phyloP scores from a whole-genome alignment of 2,888 invertebrate species.

The Nomada lathburiana region DNA sequence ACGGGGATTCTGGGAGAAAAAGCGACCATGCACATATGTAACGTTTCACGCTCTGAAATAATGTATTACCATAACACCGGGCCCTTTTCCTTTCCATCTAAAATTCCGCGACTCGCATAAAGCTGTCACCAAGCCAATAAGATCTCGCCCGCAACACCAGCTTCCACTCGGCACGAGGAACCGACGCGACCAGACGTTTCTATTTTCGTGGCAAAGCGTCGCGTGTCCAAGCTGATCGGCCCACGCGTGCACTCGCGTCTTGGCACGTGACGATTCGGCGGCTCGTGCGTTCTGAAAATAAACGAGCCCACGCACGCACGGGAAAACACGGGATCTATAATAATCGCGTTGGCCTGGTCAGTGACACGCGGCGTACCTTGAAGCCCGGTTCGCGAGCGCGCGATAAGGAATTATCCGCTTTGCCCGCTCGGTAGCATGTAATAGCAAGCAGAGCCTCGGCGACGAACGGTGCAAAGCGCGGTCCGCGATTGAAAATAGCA shows the following conservation, averaged over 20 bases:
- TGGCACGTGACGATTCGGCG: slow-evolving; percentile 62
- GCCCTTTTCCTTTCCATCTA: too few species aligned
- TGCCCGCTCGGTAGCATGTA: not conserved
- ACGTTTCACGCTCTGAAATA: too few species aligned
- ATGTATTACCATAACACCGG: too few species aligned
- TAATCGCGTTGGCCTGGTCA: slow-evolving; percentile 70
- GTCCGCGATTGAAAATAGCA: slow-evolving; percentile 27
- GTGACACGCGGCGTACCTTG: slow-evolving; percentile 66
- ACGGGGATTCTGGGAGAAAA: too few species aligned
- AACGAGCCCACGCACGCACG: slow-evolving; percentile 59
- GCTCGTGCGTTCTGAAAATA: slow-evolving; percentile 65
- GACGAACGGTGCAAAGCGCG: slow-evolving; percentile 44
- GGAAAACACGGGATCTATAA: slow-evolving; percentile 63
- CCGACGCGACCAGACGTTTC: not conserved
- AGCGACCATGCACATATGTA: too few species aligned
- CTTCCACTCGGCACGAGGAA: too few species aligned
- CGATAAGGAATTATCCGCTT: slow-evolving; percentile 51
- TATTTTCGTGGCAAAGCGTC: slow-evolving; percentile 16
- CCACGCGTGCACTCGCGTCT: slow-evolving; percentile 30
- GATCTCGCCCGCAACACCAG: too few species aligned
- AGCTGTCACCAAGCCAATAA: too few species aligned
- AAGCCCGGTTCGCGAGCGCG: slow-evolving; percentile 28
- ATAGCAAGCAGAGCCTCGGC: not conserved
- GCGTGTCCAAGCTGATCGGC: slow-evolving; percentile 13
- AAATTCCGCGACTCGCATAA: too few species aligned